Conservation (phyloP, 2,113 vertebrate species). For the Cyprinodon tularosa region DNA sequence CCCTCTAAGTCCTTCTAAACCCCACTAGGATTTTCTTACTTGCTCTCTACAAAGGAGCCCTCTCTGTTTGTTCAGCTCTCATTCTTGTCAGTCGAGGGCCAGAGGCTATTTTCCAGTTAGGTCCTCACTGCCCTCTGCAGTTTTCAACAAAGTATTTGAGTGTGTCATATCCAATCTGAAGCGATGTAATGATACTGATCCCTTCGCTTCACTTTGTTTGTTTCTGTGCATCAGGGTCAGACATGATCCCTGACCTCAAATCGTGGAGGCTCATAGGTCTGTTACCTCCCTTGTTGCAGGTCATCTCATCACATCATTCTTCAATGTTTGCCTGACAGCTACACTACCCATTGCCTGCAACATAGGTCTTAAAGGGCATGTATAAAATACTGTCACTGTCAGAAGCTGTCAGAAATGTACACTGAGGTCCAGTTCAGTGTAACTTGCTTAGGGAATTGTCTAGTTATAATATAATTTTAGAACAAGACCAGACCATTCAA, state of each 20-base stretch:
- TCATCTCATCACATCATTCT: constrained; percentile 50
- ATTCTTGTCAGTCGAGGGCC: constrained; percentile 56
- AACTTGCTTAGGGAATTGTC: background rate
- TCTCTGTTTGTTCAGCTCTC: constrained; percentile 43
- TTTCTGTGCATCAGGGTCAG: constrained; percentile 18
- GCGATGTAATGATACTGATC: constrained; percentile 55
- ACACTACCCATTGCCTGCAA: background rate
- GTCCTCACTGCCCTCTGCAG: constrained; percentile 37
- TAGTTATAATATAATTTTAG: background rate
- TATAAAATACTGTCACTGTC: constrained; percentile 11
- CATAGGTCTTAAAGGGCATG: background rate
- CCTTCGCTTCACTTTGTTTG: constrained; percentile 24
- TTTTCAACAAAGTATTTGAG: constrained; percentile 54
- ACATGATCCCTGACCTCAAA: constrained; percentile 12
- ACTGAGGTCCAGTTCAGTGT: background rate
- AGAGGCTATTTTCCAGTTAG: constrained; percentile 17
- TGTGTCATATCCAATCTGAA: constrained; percentile 42
- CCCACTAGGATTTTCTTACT: constrained; percentile 3
- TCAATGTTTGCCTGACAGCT: constrained; percentile 40
- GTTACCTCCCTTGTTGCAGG: constrained; percentile 14
- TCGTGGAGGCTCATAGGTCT: background rate
- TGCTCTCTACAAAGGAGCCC: constrained; percentile 7
- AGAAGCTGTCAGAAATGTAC: constrained; percentile 22
- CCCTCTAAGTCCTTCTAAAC: constrained; percentile 7
- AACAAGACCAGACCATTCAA: background rate